phyloP scores from a whole-genome alignment of 2,888 invertebrate genomes.

The Trissoscelio sp. region DNA sequence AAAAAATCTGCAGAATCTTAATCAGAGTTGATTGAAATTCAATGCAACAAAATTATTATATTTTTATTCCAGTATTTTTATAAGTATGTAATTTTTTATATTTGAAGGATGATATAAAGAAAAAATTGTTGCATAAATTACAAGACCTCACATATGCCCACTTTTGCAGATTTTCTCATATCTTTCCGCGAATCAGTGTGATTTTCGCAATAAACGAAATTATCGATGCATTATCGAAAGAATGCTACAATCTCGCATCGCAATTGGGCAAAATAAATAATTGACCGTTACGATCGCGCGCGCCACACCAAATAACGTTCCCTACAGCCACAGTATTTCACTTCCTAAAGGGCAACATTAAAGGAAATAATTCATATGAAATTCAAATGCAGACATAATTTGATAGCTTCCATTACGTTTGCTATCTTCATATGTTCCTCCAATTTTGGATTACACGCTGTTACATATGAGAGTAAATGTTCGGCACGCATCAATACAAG shows the following conservation, averaged over 20 bases:
- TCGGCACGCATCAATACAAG: too few species aligned
- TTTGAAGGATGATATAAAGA: too few species aligned
- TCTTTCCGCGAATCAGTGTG: constrained; percentile 34
- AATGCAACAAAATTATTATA: too few species aligned
- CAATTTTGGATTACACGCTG: not conserved
- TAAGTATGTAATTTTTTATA: too few species aligned
- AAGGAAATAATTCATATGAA: constrained; percentile 52
- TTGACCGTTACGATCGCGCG: constrained; percentile 56
- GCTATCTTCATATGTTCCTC: not conserved
- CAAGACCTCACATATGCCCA: constrained; percentile 21
- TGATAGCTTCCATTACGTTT: constrained; percentile 5
- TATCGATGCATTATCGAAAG: constrained; percentile 59
- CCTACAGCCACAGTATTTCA: constrained; percentile 32
- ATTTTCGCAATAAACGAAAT: constrained; percentile 61
- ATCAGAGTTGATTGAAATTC: too few species aligned
- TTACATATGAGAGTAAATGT: not conserved
- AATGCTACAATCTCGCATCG: constrained; percentile 51
- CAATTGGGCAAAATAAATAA: constrained; percentile 64
- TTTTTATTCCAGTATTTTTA: too few species aligned
- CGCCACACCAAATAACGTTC: constrained; percentile 53
- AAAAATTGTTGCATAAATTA: too few species aligned
- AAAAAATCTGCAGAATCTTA: too few species aligned
- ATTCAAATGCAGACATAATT: constrained; percentile 35
- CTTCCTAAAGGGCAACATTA: constrained; percentile 53
- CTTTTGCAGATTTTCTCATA: constrained; percentile 26